Conservation (phyloP, 2,797 vertebrate genomes). For the Buceros bicornis region DNA sequence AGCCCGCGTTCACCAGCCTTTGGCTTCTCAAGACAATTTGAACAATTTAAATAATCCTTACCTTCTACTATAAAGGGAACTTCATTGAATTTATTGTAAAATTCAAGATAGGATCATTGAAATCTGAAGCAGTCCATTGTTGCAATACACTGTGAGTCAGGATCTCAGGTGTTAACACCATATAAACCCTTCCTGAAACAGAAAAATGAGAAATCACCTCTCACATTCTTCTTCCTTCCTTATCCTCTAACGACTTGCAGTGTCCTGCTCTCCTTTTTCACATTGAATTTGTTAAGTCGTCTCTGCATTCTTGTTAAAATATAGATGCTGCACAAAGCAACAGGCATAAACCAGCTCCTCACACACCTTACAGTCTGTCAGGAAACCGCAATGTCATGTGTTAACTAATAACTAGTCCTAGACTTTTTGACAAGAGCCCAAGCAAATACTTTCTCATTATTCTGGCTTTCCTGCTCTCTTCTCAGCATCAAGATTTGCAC, state of each 20-base stretch:
- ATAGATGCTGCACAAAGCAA: not conserved
- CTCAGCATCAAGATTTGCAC: not conserved
- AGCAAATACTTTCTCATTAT: not conserved
- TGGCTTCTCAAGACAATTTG: not conserved
- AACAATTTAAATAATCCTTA: not conserved
- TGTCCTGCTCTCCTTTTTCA: not conserved
- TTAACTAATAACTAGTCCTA: not conserved
- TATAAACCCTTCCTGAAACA: not conserved
- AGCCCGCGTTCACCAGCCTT: not conserved
- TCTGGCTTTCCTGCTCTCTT: not conserved
- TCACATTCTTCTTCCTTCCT: not conserved
- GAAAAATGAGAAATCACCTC: not conserved
- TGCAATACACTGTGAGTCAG: not conserved
- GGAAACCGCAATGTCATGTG: not conserved
- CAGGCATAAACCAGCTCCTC: not conserved
- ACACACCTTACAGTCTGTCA: not conserved
- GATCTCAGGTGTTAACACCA: not conserved
- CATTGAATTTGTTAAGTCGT: not conserved
- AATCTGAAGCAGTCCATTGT: not conserved
- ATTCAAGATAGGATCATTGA: not conserved
- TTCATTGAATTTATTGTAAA: not conserved
- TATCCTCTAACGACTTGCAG: not conserved
- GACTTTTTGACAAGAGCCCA: not conserved
- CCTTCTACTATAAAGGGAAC: not conserved
- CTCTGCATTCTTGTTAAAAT: not conserved